Base-by-base conservation (phyloP, 2,888 invertebrate genomes). In the Ophioninae sp. region DNA sequence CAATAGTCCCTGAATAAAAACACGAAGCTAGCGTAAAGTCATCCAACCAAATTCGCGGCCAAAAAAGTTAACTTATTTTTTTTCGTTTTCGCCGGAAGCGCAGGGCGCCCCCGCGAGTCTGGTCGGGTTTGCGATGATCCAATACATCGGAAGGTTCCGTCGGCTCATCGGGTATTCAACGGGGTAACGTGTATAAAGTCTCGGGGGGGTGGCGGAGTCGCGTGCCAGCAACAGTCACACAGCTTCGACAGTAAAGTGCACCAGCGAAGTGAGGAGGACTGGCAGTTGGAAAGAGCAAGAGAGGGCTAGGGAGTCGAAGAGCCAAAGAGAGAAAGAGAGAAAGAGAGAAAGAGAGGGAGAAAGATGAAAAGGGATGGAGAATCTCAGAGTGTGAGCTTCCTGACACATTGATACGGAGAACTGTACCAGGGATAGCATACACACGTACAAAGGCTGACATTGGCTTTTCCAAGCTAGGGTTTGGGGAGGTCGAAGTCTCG, bases 131-230 rank as follows among this genome's bases (percentile, higher is more conserved):
- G 63, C 69, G 71, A 61, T 68, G 65, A 37, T 68, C 74, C 84
- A 6, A 51, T 51, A 51, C 17, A 17, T 17, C 10, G 5, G 1
- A 51, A 2, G 13, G 10, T 17, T 51, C 51, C 0, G 41, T 41
- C 41, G 41, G 51, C 84, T 86, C 81, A 87, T 85, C 84, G 84
- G 79, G 84, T 88, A 90, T 90, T 88, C 87, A 88, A 86, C 87
- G 86, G 81, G 86, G 83, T 85, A 86, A 83, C 81, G 82, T 84
- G 85, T 71, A 76, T 71, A 76, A 37, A 41, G 20, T 86, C 30
- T 30, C 83, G 82, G 86, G 84, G 86, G 84, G 51, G 51, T 51
- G 51, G 85, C 85, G 59, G 65, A 51, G 39, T 23, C 67, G 59
- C 72, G 81, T 77, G 78, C 59, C 61, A 78, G 68, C 80, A 79